Evolutionary conservation across 35 echinoderm and acorn worm genomes (phyloP), one percentile per base, ranked within the genome.

Genomic region (Diadema setosum): DNA sequence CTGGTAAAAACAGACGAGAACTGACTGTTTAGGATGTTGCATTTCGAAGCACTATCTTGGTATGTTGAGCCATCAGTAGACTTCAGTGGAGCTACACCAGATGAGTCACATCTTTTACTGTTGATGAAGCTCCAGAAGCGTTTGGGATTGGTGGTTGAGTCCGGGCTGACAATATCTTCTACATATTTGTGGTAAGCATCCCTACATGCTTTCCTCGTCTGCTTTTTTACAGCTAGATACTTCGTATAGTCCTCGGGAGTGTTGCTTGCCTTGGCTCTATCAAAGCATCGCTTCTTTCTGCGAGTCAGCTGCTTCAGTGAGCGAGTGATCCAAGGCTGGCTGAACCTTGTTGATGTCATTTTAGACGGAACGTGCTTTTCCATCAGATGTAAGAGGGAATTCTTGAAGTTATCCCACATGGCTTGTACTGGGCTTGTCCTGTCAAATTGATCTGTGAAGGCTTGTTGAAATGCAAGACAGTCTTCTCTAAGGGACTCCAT

Each of bases 81-180:
- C 15, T 60, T 60, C 2, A 60, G 35, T 17, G 84, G 32, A 15
- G 84, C 58, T 58, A 86, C 37, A 14, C 84, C 60, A 69, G 84
- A 42, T 8, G 18, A 42, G 18, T 86, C 84, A 86, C 84, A 69
- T 42, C 57, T 31, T 27, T 56, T 56, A 35, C 85, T 80, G 15
- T 81, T 88, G 15, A 76, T 81, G 20, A 81, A 80, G 5, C 40
- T 24, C 86, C 67, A 88, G 60, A 86, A 86, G 11, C 39, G 48
- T 69, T 80, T 81, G 5, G 86, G 73, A 45, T 80, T 88, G 24
- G 46, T 55, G 17, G 26, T 4, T 9, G 36, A 35, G 4, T 84
- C 82, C 9, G 21, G 9, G 14, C 82, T n/a, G 12, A 84, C 46
- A 4, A 84, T 60, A 11, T 84, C 35, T 12, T 16, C 33, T 21